These are phyloP conservation scores for Caradrina kadenii DNA, from an alignment of 2,888 invertebrate genomes.

Conservation along the genomic window DNA sequence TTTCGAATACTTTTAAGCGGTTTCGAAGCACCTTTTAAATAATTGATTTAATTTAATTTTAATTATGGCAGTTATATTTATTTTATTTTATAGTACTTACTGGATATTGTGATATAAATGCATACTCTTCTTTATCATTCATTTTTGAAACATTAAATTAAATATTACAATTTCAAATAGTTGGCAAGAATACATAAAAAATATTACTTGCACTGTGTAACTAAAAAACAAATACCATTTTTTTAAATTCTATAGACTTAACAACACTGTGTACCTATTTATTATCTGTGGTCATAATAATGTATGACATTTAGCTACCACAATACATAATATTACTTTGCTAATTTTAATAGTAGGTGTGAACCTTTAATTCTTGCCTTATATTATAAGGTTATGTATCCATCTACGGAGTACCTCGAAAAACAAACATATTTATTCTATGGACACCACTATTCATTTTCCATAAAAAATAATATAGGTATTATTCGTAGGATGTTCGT, in stretches of 20 bases:
- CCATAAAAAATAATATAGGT: neutral
- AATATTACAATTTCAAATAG: neutral
- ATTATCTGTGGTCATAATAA: conserved; percentile 19
- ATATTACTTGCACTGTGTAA: neutral
- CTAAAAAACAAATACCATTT: neutral
- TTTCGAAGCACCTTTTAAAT: conserved; percentile 42
- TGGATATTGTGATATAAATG: neutral
- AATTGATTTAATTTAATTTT: conserved; percentile 46
- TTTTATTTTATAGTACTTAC: neutral
- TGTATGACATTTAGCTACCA: conserved; percentile 2
- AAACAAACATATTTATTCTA: neutral
- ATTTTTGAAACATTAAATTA: neutral
- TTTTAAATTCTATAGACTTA: conserved; percentile 9
- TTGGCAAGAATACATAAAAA: neutral
- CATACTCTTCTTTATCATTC: neutral
- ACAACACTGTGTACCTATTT: conserved; percentile 1
- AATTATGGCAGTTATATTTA: conserved; percentile 20
- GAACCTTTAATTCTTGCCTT: conserved; percentile 14
- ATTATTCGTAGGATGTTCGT: neutral
- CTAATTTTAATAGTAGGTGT: conserved; percentile 1
- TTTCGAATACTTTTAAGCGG: conserved; percentile 19
- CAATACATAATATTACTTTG: neutral
- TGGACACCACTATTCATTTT: neutral
- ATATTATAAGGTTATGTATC: neutral
- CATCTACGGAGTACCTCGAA: neutral